These are phyloP conservation scores for Aphaenogaster rudis DNA, from an alignment of 1,140 invertebrate species.

Conservation along the genomic window DNA sequence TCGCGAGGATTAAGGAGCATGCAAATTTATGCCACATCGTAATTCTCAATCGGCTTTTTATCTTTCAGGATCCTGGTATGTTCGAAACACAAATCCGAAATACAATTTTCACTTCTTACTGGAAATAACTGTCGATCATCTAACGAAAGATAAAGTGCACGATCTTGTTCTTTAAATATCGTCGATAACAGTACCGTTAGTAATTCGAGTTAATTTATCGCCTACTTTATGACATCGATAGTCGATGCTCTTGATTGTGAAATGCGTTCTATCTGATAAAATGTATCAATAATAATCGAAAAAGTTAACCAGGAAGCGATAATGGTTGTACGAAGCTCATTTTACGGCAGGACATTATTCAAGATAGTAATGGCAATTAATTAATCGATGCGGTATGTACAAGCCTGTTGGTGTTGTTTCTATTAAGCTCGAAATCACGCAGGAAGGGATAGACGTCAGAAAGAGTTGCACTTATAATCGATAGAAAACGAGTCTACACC, in stretches of 20 bases:
- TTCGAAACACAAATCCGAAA: background rate
- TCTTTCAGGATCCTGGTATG: background rate
- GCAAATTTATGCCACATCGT: conserved; percentile 15
- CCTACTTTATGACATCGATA: background rate
- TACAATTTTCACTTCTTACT: background rate
- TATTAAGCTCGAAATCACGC: conserved; percentile 56
- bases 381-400: conserved; percentile 42
- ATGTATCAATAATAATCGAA: conserved; percentile 33
- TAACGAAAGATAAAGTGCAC: background rate
- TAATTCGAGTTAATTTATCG: conserved; percentile 16
- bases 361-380: conserved; percentile 60
- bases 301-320: conserved; percentile 19
- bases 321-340: conserved; percentile 22
- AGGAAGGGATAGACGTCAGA: background rate
- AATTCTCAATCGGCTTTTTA: background rate
- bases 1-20: background rate
- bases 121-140: background rate
- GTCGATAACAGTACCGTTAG: background rate
- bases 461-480: conserved; percentile 50
- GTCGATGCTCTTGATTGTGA: background rate
- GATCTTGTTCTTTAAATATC: background rate
- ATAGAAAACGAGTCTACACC: conserved; percentile 53
- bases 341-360: conserved; percentile 60
- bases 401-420: conserved; percentile 50
- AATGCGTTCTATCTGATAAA: background rate